A percentile compares a stretch with the other conserved stretches of the same genome.
Evolutionary conservation across 2,888 invertebrate genomes (phyloP).

Genomic region (Mesoligia furuncula): DNA sequence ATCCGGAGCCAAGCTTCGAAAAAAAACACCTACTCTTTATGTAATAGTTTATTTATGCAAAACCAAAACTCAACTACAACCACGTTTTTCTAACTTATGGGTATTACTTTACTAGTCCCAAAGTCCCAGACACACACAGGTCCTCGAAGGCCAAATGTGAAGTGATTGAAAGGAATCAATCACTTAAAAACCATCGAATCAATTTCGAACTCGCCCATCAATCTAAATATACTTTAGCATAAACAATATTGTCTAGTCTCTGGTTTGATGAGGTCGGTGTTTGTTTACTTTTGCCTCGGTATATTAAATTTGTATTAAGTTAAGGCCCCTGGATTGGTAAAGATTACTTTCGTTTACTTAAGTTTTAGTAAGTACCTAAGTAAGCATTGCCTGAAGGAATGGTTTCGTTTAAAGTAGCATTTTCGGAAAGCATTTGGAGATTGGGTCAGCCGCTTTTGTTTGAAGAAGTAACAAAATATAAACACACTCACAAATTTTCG

Average conservation of each 20-base stretch:
- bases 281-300: neutral
- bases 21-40: too few species aligned
- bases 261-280: slow-evolving; percentile 14
- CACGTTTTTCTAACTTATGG: neutral
- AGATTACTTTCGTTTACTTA: neutral
- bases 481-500: too few species aligned
- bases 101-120: neutral
- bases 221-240: neutral
- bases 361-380: neutral
- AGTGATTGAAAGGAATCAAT: slow-evolving; percentile 45
- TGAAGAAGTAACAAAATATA: too few species aligned
- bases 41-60: neutral
- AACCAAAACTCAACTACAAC: neutral
- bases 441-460: neutral
- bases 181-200: slow-evolving; percentile 42
- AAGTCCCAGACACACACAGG: slow-evolving; percentile 14
- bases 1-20: neutral
- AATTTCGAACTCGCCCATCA: neutral
- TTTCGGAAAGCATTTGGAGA: neutral
- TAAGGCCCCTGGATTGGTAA: neutral
- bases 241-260: slow-evolving; percentile 32
- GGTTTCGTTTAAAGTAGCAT: slow-evolving; percentile 5
- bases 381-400: slow-evolving; percentile 13
- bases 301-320: neutral
- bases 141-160: slow-evolving; percentile 18